Conservation (phyloP, 2,113 vertebrate genomes). For the Dromiciops gliroides region DNA sequence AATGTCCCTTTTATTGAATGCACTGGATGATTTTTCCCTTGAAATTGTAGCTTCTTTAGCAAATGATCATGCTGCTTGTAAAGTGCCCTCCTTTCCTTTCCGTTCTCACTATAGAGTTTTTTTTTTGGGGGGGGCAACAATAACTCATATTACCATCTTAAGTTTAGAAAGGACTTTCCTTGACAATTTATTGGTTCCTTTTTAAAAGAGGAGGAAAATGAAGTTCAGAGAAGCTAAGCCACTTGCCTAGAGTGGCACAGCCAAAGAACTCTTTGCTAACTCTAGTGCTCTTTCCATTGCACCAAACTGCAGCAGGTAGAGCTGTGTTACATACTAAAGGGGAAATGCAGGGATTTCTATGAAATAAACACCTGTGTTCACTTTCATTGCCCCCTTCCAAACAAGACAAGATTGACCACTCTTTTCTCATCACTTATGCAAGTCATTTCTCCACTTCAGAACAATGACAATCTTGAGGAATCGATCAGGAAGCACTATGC, state of each 20-base stretch:
- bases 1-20: not conserved
- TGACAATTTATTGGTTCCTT: not conserved
- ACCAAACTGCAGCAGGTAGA: not conserved
- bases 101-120: not conserved
- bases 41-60: not conserved
- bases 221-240: not conserved
- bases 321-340: not conserved
- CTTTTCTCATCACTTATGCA: not conserved
- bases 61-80: not conserved
- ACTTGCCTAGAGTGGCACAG: not conserved
- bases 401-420: not conserved
- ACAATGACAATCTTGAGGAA: not conserved
- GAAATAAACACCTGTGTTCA: not conserved
- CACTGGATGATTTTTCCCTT: not conserved
- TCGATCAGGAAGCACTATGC: not conserved
- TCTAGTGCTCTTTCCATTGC: not conserved
- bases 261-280: not conserved
- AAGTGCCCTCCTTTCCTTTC: not conserved
- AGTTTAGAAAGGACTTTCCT: not conserved
- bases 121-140: no score
- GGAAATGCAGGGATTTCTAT: not conserved
- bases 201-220: not conserved
- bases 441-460: not conserved
- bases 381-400: not conserved
- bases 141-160: not conserved